Conservation (phyloP, 2,888 invertebrate genomes). For the Limnephilus rhombicus region DNA sequence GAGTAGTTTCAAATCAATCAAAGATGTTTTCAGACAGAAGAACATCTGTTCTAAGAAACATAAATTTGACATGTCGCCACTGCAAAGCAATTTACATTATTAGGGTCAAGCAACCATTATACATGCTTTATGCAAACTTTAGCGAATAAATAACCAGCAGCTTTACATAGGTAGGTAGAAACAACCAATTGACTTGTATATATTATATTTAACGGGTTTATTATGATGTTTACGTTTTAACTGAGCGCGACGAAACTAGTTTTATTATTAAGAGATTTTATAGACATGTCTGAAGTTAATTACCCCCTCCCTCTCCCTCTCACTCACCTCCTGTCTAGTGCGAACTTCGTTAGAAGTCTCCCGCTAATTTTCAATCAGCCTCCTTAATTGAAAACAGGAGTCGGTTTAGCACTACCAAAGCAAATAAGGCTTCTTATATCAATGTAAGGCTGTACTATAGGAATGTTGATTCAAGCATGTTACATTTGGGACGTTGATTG, state of each 20-base stretch:
- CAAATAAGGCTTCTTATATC: neutral
- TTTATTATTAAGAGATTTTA: neutral
- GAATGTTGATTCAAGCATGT: neutral
- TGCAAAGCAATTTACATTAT: constrained; percentile 46
- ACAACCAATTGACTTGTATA: neutral
- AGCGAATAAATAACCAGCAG: neutral
- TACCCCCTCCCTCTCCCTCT: neutral
- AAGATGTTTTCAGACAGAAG: constrained; percentile 3
- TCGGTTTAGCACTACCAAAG: neutral
- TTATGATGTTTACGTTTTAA: neutral
- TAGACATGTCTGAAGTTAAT: neutral
- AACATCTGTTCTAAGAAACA: constrained; percentile 39
- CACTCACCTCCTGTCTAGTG: constrained; percentile 26
- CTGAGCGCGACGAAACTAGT: neutral
- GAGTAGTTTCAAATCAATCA: neutral
- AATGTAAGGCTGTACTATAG: neutral
- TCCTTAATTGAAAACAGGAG: constrained; percentile 49
- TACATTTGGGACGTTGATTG: neutral
- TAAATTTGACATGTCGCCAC: neutral
- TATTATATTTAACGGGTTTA: neutral
- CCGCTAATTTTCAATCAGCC: constrained; percentile 55
- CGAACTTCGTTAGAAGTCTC: constrained; percentile 51
- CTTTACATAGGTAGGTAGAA: neutral
- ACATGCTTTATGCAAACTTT: neutral
- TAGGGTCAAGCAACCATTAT: constrained; percentile 49